Evolutionary conservation across 2,113 vertebrate species (phyloP).

Genomic region (Eupsittula cactorum): DNA sequence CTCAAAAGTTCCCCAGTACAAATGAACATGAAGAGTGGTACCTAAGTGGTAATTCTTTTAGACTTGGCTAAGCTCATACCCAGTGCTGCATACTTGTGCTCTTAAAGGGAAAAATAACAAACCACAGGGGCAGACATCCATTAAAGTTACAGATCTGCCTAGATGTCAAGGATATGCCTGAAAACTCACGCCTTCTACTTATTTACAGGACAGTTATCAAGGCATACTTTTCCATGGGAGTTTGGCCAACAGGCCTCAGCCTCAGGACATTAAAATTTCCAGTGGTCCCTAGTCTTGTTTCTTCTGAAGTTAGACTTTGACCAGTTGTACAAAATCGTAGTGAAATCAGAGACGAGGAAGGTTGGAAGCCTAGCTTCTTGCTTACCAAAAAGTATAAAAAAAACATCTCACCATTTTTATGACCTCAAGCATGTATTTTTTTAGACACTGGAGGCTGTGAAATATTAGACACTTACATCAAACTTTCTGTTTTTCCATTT

Average conservation of each 20-base stretch:
- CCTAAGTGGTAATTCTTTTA: not conserved
- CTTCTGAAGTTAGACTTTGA: not conserved
- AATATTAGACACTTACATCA: slow-evolving; percentile 28
- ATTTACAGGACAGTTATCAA: not conserved
- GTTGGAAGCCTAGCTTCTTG: not conserved
- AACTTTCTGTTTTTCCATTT: slow-evolving; percentile 38
- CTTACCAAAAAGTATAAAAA: not conserved
- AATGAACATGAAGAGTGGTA: not conserved
- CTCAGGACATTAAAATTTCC: not conserved
- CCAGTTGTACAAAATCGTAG: not conserved
- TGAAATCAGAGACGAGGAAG: not conserved
- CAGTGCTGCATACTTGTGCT: not conserved
- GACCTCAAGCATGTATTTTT: not conserved
- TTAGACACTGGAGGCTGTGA: not conserved
- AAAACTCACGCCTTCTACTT: not conserved
- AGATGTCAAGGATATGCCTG: not conserved
- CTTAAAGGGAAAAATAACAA: not conserved
- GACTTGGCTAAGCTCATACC: not conserved
- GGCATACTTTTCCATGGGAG: not conserved
- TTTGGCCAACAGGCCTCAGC: not conserved
- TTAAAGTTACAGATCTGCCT: not conserved
- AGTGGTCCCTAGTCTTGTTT: not conserved
- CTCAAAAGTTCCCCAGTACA: not conserved
- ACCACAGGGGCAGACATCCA: not conserved
- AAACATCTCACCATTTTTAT: not conserved